Percentiles rank a stretch among this genome's conserved stretches.
Evolutionary conservation across 2,113 vertebrate species (phyloP).

Genomic region (Cyprinus carpio): DNA sequence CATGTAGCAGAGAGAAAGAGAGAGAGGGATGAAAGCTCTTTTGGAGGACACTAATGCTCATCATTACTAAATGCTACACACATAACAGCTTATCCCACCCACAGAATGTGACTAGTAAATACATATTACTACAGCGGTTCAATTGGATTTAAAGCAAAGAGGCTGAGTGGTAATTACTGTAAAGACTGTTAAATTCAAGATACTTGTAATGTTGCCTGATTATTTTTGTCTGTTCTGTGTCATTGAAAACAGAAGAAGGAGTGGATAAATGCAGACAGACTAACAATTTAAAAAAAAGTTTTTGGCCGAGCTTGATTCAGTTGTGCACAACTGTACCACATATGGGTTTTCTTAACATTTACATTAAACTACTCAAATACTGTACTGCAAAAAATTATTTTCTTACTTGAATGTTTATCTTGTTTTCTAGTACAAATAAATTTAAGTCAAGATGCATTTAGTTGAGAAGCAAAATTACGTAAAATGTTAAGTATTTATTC

Average conservation of each 20-base stretch:
- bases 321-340: background rate
- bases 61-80: slow-evolving; percentile 82
- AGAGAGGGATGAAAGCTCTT: slow-evolving; percentile 65
- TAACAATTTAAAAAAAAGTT: background rate
- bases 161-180: slow-evolving; percentile 91
- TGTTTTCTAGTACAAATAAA: background rate
- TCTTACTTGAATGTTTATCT: no score
- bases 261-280: background rate
- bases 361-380: background rate
- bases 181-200: slow-evolving; percentile 86
- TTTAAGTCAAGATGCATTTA: background rate
- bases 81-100: slow-evolving; percentile 68
- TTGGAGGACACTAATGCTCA: slow-evolving; percentile 80
- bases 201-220: slow-evolving; percentile 63
- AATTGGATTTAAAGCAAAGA: slow-evolving; percentile 85
- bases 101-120: slow-evolving; percentile 86
- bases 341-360: background rate
- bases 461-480: background rate
- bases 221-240: slow-evolving; percentile 63
- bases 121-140: slow-evolving; percentile 85
- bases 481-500: background rate
- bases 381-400: no score
- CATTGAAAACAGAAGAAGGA: slow-evolving; percentile 18
- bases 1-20: slow-evolving; percentile 39
- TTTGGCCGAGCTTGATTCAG: background rate